Base-by-base conservation (phyloP, 2,888 invertebrate genomes). In the Crepidodera aurea region DNA sequence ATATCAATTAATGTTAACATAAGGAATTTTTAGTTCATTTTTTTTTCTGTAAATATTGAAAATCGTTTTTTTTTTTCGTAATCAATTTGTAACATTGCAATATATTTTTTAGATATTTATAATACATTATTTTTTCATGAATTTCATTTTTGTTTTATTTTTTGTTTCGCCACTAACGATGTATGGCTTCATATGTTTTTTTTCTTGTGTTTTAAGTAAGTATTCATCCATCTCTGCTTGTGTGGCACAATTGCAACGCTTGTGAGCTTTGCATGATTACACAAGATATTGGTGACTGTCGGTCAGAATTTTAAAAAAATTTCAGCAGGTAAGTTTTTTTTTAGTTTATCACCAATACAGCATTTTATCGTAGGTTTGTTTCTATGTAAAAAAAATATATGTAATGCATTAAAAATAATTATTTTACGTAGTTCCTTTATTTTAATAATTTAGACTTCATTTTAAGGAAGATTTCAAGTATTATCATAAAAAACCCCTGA, bases 61-160 rank as follows among this genome's bases (percentile, higher is more conserved):
- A 18, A 44, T 18, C 63, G 58, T 66, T 61, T 58, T 60, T 60
- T 62, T 63, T 46, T 53, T 63, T 46, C 40, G 27, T 32, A 60
- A 55, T 63, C 10, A 39, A 54, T 44, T 48, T 64, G 55, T 63
- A 51, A 39, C 13, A 62, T 42, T 40, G 34, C 46, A 62, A 53
- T 53, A 55, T 32, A 54, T 37, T 58, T 50, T 51, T 60, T 54
- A 61, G 42, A 60, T 64, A 67, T 67, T 62, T 64, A 64, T 59
- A 67, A 60, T 67, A 67, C 60, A 63, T 51, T 59, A 60, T 60
- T 54, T 60, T 63, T 55, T 51, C 46, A 56, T 37, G 42, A 22
- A 46, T 19, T 37, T 55, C 44, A 40, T 51, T n/a, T n/a, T 44
- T 42, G 58, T 60, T 67, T 66, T 62, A 62, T 64, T 67, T 62